These are phyloP conservation scores for Liasis olivaceus DNA, from an alignment of 2,797 vertebrate genomes.

Conservation along the genomic window DNA sequence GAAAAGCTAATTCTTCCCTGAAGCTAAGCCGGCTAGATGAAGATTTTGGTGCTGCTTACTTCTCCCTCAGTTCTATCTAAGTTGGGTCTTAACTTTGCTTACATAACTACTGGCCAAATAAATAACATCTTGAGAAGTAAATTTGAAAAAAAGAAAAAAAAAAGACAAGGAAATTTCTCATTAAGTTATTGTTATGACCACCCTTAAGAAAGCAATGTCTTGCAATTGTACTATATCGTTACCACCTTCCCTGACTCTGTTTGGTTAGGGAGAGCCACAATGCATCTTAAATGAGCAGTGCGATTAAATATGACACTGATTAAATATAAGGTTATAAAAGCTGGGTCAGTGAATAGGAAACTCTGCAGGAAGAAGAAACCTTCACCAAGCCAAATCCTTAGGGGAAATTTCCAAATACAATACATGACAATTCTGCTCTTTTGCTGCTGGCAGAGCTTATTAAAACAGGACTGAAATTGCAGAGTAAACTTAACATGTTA, in stretches of 20 bases:
- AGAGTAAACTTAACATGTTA: conserved; percentile 10
- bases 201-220: conserved; percentile 4
- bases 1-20: background rate
- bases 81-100: background rate
- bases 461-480: conserved; percentile 16
- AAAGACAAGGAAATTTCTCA: background rate
- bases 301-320: conserved; percentile 30
- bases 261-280: background rate
- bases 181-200: background rate
- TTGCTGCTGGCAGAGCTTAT: conserved; percentile 7
- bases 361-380: conserved; percentile 15
- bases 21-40: background rate
- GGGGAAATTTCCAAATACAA: conserved; percentile 3
- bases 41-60: background rate
- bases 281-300: conserved; percentile 38
- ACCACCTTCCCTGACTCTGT: conserved; percentile 7
- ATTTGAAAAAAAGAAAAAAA: no score
- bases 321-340: conserved; percentile 7
- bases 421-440: conserved; percentile 18
- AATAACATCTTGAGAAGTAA: background rate
- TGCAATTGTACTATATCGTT: conserved; percentile 5
- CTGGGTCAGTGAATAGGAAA: background rate
- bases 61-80: background rate
- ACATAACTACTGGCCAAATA: background rate
- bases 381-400: background rate